A percentile compares a stretch with the other conserved stretches of the same genome.
phyloP scores from a whole-genome alignment of 2,113 vertebrate species.

The Vombatus ursinus region DNA sequence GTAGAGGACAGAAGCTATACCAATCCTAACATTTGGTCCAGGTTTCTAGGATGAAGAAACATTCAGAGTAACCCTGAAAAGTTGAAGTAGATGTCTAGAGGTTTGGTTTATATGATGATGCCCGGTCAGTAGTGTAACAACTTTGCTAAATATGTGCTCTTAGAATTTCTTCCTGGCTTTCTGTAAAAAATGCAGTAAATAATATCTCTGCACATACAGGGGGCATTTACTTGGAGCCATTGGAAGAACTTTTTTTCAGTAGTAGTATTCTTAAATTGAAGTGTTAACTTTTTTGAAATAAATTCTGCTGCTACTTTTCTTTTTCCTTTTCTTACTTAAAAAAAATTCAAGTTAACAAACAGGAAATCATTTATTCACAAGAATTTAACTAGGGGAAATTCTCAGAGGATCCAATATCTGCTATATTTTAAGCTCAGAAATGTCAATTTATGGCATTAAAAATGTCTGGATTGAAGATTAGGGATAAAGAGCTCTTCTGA shows the following conservation, averaged over 20 bases:
- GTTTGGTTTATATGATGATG: neutral
- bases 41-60: neutral
- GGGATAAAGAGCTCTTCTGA: neutral
- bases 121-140: neutral
- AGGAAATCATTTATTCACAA: conserved; percentile 12
- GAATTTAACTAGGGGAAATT: neutral
- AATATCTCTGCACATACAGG: neutral
- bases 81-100: neutral
- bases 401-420: neutral
- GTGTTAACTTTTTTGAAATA: neutral
- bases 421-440: conserved; percentile 18
- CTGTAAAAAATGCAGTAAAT: conserved; percentile 9
- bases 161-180: neutral
- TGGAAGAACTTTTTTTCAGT: neutral
- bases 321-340: neutral
- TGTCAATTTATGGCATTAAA: neutral
- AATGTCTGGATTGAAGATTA: neutral
- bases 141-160: neutral
- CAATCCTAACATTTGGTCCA: neutral
- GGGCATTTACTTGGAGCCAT: conserved; percentile 13
- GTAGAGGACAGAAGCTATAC: conserved; percentile 21
- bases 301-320: neutral
- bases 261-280: neutral
- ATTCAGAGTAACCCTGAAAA: neutral
- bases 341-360: neutral